A percentile compares a stretch with the other conserved stretches of the same genome.
Evolutionary conservation across 1,140 invertebrate genomes (phyloP).

Genomic region (Drosophila pseudoobscura): DNA sequence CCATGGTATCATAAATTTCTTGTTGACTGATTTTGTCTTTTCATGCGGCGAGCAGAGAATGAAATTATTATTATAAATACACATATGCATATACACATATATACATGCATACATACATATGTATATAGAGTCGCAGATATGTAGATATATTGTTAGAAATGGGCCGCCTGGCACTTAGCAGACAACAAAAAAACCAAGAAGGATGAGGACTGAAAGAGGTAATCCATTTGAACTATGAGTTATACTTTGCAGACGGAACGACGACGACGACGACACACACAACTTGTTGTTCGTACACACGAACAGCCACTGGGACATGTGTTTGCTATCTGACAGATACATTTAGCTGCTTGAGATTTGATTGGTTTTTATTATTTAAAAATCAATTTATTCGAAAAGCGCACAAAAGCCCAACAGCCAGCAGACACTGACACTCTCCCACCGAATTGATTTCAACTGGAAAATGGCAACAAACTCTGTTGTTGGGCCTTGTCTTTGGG

Average conservation of each 20-base stretch:
- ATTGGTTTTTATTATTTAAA: slow-evolving; percentile 66
- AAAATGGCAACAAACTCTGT: slow-evolving; percentile 7
- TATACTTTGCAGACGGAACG: slow-evolving; percentile 68
- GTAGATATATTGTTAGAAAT: slow-evolving; percentile 3
- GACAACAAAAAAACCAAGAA: slow-evolving; percentile 17
- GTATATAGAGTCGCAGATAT: too few relatives aligned
- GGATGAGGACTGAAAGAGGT: background rate
- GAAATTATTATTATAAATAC: slow-evolving; percentile 45
- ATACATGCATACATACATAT: background rate
- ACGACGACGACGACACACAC: slow-evolving; percentile 44
- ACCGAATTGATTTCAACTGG: slow-evolving; percentile 20
- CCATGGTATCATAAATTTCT: slow-evolving; percentile 70
- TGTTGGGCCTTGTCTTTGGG: slow-evolving; percentile 29
- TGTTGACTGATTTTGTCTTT: slow-evolving; percentile 71
- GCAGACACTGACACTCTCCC: slow-evolving; percentile 11
- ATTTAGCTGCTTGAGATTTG: slow-evolving; percentile 46
- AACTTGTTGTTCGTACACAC: slow-evolving; percentile 43
- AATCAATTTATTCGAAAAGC: slow-evolving; percentile 60
- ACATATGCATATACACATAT: slow-evolving; percentile 16
- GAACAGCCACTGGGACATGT: slow-evolving; percentile 37
- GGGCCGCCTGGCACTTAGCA: slow-evolving; percentile 46
- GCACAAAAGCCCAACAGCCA: background rate
- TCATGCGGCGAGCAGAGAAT: slow-evolving; percentile 23
- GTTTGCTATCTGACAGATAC: slow-evolving; percentile 40
- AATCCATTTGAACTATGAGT: slow-evolving; percentile 67